A percentile compares a stretch with the other conserved stretches of the same genome.
These are phyloP conservation scores for Tipula vernalis DNA, from an alignment of 2,888 invertebrate genomes.

Conservation along the genomic window DNA sequence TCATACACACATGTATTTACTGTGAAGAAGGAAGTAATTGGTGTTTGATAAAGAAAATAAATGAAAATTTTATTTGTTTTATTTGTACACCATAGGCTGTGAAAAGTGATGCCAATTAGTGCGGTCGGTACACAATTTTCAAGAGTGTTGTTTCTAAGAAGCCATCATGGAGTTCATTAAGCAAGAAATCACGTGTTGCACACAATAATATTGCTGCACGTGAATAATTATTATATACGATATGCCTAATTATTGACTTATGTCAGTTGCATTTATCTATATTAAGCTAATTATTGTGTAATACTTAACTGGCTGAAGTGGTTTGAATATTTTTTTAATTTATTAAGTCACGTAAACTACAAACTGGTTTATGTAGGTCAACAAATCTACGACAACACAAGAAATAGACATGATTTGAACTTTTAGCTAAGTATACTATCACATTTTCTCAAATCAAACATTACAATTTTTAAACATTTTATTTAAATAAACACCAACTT, in stretches of 20 bases:
- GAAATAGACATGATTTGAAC: too few relatives aligned
- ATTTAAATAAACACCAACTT: too few relatives aligned
- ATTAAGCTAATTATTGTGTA: background rate
- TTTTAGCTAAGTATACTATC: too few relatives aligned
- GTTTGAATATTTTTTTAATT: background rate
- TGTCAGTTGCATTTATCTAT: background rate
- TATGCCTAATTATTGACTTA: background rate
- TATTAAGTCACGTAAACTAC: background rate
- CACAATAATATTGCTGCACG: background rate
- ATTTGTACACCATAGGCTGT: background rate
- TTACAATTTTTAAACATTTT: too few relatives aligned
- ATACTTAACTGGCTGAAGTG: background rate
- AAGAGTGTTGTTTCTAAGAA: background rate
- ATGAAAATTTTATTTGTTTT: background rate
- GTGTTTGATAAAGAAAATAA: background rate
- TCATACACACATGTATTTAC: background rate
- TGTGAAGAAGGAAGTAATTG: background rate
- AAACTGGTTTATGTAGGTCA: background rate
- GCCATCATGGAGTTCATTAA: background rate
- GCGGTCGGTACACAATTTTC: background rate
- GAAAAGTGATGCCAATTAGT: background rate
- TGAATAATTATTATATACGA: background rate
- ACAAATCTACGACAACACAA: too few relatives aligned
- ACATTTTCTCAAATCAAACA: too few relatives aligned
- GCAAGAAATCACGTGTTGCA: background rate